These are phyloP conservation scores for Andrena minutula DNA, from an alignment of 2,888 invertebrate genomes.

Conservation along the genomic window DNA sequence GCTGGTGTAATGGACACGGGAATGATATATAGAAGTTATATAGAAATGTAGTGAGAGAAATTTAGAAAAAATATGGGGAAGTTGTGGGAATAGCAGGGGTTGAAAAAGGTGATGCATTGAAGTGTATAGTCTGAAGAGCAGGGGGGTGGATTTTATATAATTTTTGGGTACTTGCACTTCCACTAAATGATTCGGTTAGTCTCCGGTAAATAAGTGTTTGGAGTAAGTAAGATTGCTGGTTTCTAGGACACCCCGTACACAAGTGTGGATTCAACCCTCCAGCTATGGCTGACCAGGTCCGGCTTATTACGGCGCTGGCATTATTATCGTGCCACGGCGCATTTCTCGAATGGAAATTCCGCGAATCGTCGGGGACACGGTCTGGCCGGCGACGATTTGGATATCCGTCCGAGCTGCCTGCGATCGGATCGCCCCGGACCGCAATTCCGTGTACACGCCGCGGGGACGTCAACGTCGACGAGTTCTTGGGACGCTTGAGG, in stretches of 20 bases:
- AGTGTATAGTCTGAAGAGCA: too few species aligned
- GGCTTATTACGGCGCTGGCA: constrained; percentile 72
- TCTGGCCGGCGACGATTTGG: constrained; percentile 53
- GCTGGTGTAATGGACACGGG: too few species aligned
- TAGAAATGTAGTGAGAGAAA: too few species aligned
- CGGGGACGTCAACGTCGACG: constrained; percentile 15
- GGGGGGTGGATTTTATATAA: too few species aligned
- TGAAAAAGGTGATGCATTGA: too few species aligned
- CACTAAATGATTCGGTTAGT: too few species aligned
- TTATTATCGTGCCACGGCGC: constrained; percentile 71
- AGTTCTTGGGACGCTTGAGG: constrained; percentile 25
- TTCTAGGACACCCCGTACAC: background rate
- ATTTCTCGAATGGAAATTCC: constrained; percentile 73
- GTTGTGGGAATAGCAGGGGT: too few species aligned
- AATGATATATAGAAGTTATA: too few species aligned
- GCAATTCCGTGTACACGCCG: constrained; percentile 61
- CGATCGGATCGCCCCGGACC: constrained; percentile 54
- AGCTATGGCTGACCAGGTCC: constrained; percentile 41
- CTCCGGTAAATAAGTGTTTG: too few species aligned
- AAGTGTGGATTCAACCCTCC: background rate
- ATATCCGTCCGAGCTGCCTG: constrained; percentile 43
- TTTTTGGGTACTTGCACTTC: too few species aligned
- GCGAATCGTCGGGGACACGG: constrained; percentile 66
- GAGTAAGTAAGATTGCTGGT: background rate
- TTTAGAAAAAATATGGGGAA: too few species aligned